Base-by-base conservation (phyloP, 2,888 invertebrate species). In the Synanthedon formicaeformis region DNA sequence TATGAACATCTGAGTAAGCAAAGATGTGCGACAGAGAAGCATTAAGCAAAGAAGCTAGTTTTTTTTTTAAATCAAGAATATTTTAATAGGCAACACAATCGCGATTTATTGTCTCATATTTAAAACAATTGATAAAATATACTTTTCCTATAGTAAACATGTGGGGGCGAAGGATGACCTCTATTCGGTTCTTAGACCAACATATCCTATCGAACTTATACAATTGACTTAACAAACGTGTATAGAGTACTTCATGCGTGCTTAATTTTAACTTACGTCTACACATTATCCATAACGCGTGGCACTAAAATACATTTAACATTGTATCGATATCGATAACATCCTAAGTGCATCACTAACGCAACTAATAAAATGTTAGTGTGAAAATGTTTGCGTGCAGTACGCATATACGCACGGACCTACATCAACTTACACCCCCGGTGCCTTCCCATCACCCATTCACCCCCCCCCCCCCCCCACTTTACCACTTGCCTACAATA, bases 131-230 rank as follows among this genome's bases (percentile, higher is more conserved):
- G 23, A 23, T 23, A 5, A 23, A 23, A 23, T 4, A 23, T 23
- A 23, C 23, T 23, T 5, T 23, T 23, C 23, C 1, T 23, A 4
- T 23, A 5, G 23, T 23, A 4, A 23, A 4, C 18, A 18, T 2
- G 18, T 23, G 4, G 4, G 23, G 4, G 1, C 23, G 23, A 23
- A 23, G 23, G 23, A 1, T 4, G 23, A 23, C 1, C 23, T 23
- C 23, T 23, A 1, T 23, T 23, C 23, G 23, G 5, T 5, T 23
- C 4, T 5, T 23, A 5, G 23, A 23, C 23, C 23, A 23, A 61
- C 63, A 65, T 59, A 60, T 66, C 62, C 64, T 73, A 75, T 74
- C 69, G 70, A 81, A 80, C 78, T 80, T 81, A 82, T 74, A 81
- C 76, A 67, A 71, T 73, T 69, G 68, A 75, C 78, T 75, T 75